Evolutionary conservation across 1,140 invertebrate genomes (phyloP), one percentile per base, ranked within the genome.

Genomic region (Eufriesea mexicana): DNA sequence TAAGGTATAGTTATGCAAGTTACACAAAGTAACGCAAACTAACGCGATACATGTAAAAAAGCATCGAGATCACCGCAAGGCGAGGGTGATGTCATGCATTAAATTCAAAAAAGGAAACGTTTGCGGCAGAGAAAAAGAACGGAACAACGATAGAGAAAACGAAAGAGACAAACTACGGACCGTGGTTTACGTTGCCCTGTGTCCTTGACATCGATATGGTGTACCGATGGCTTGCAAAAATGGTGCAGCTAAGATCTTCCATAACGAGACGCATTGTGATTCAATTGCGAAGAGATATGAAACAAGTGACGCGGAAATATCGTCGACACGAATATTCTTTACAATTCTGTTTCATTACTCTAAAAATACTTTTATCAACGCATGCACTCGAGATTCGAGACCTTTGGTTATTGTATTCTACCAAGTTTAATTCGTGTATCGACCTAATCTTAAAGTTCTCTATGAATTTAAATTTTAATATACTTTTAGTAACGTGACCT

Each of bases 131-230:
- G 54, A 71, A 74, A 83, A 83, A 83, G 54, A 59, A 51, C 51
- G 61, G 28, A 68, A 80, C 35, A 57, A 80, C 20, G 62, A 20
- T 28, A 54, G 64, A n/a, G 14, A 10, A 9, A 49, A 47, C 35
- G 25, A 20, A 18, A 66, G 9, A 51, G 45, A 81, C 42, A 54
- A 54, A 68, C 18, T n/a, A n/a, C 62, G 68, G 28, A 25, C 7
- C 45, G 66, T 54, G 83, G 54, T 83, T 78, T 71, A 57, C 68
- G 73, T 71, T 83, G 78, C 79, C 59, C 84, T 45, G 57, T 64
- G 81, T 82, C 89, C 89, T 90, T 89, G 89, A 88, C 89, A 90
- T 79, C 84, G 64, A 88, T 89, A 67, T 74, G 73, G 23, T 84
- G 25, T 59, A 82, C 62, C 66, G 57, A 47, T 72, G 55, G 25